Conservation (phyloP, 2,113 vertebrate species). For the Cinclus mexicanus region DNA sequence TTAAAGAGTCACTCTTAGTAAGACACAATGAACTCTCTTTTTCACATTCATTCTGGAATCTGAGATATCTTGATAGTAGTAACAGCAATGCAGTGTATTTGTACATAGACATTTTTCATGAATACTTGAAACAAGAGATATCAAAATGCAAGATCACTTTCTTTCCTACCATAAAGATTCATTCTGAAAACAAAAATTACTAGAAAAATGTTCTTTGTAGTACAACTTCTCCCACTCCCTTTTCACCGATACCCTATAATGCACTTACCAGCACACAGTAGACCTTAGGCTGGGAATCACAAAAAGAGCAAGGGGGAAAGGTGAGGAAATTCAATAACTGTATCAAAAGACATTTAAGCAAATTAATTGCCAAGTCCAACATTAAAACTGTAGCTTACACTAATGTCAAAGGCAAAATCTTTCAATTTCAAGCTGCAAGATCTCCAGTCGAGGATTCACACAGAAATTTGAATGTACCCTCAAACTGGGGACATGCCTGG, state of each 20-base stretch:
- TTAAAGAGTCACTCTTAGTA: background rate
- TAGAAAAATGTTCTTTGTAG: background rate
- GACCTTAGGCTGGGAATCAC: background rate
- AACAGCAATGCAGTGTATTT: background rate
- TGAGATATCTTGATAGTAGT: background rate
- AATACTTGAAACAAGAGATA: background rate
- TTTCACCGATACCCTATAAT: background rate
- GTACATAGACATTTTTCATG: background rate
- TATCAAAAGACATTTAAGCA: background rate
- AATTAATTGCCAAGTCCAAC: background rate
- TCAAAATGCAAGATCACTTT: background rate
- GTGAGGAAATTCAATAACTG: background rate
- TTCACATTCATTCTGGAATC: background rate
- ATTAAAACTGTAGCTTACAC: background rate
- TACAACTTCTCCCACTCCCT: background rate
- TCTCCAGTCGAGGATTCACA: background rate
- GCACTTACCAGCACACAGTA: background rate
- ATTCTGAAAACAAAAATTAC: background rate
- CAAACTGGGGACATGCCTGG: background rate
- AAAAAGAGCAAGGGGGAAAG: background rate
- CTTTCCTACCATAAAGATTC: background rate
- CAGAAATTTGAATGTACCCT: background rate
- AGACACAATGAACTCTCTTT: background rate
- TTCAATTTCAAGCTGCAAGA: background rate
- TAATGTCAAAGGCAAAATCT: background rate